phyloP scores from a whole-genome alignment of 2,888 invertebrate genomes.

The Eupithecia inturbata region DNA sequence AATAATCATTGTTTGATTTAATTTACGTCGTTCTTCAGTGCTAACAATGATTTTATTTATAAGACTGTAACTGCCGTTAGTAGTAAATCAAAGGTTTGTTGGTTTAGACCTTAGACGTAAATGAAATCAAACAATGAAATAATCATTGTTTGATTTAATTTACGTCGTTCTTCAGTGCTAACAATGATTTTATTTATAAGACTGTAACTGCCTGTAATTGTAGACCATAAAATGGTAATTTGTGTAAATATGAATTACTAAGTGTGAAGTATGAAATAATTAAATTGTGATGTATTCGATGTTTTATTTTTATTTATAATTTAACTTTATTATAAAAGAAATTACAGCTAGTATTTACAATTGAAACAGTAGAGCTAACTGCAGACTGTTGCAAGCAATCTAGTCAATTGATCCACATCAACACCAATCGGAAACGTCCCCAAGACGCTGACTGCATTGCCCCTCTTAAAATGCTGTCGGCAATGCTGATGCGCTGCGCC shows the following conservation, averaged over 20 bases:
- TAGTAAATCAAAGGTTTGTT: no score
- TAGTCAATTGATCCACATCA: not conserved
- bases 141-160: not conserved
- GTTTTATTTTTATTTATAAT: slow-evolving; percentile 35
- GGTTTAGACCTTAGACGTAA: no score
- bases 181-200: slow-evolving; percentile 19
- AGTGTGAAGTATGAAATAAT: slow-evolving; percentile 18
- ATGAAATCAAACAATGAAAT: no score
- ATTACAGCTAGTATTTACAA: not conserved
- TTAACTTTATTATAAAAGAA: not conserved
- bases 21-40: not conserved
- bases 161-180: not conserved
- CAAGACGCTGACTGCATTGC: not conserved
- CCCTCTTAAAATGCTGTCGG: no score
- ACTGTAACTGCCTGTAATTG: slow-evolving; percentile 22
- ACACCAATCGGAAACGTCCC: not conserved
- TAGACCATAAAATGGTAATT: slow-evolving; percentile 19
- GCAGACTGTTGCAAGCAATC: not conserved
- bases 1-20: not conserved
- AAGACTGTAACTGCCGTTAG: slow-evolving; percentile 24
- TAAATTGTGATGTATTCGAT: slow-evolving; percentile 14
- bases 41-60: slow-evolving; percentile 17
- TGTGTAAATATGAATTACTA: slow-evolving; percentile 30
- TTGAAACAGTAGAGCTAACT: no score
- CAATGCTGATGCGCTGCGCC: not conserved